Conservation (phyloP, 1,140 invertebrate genomes). For the Diorhabda sublineata region DNA sequence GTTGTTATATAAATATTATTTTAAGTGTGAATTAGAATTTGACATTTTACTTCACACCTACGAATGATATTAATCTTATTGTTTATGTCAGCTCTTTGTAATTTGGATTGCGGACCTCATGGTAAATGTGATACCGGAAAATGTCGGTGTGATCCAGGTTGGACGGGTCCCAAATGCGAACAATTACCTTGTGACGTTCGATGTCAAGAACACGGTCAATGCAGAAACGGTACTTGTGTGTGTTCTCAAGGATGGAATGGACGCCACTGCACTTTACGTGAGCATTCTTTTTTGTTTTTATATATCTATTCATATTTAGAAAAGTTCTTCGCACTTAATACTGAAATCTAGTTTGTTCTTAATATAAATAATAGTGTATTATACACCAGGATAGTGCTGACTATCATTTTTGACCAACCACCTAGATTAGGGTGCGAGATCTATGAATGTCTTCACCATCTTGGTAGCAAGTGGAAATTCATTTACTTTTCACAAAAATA, state of each 20-base stretch:
- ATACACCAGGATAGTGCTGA: too few relatives aligned
- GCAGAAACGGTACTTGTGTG: constrained; percentile 94
- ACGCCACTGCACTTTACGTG: constrained; percentile 91
- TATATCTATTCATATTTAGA: too few relatives aligned
- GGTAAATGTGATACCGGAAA: constrained; percentile 85
- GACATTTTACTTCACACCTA: background rate
- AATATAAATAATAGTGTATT: too few relatives aligned
- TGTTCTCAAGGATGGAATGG: constrained; percentile 98
- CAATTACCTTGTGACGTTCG: constrained; percentile 84
- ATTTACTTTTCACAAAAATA: too few relatives aligned
- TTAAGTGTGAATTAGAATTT: background rate
- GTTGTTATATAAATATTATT: background rate
- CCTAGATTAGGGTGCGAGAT: too few relatives aligned
- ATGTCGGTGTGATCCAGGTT: constrained; percentile 86
- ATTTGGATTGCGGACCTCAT: constrained; percentile 84
- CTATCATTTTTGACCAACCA: too few relatives aligned
- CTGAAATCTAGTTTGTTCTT: too few relatives aligned
- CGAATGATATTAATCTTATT: too few relatives aligned
- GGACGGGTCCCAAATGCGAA: constrained; percentile 88
- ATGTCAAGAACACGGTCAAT: constrained; percentile 92
- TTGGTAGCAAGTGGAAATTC: too few relatives aligned
- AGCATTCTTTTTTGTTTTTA: constrained; percentile 49
- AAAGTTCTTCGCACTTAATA: too few relatives aligned
- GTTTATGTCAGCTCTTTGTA: constrained; percentile 69
- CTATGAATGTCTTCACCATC: too few relatives aligned